Evolutionary conservation across 2,888 invertebrate genomes (phyloP).

Genomic region (Pristionchus mayeri): DNA sequence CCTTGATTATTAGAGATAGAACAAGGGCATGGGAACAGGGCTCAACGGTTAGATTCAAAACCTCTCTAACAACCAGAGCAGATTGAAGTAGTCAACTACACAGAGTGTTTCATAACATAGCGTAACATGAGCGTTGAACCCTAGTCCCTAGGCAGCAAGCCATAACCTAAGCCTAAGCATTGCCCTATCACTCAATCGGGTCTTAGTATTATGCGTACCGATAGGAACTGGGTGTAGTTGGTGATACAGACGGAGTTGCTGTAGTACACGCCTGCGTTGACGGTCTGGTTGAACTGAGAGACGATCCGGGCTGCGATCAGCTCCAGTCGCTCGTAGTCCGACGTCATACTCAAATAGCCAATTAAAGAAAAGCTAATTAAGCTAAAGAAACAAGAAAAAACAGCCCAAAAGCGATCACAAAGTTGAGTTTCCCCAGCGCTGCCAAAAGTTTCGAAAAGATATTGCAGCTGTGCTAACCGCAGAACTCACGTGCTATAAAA

Average conservation of each 20-base stretch:
- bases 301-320: background rate
- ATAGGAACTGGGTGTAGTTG: background rate
- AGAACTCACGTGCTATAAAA: no score
- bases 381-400: background rate
- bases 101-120: background rate
- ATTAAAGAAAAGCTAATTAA: background rate
- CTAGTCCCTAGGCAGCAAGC: background rate
- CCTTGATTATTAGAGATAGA: no score
- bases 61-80: background rate
- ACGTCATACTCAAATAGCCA: background rate
- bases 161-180: background rate
- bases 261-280: background rate
- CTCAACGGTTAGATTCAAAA: background rate
- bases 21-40: no score
- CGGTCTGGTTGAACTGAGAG: background rate
- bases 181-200: background rate
- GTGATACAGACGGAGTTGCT: background rate
- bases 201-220: background rate
- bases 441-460: background rate
- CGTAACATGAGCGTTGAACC: background rate
- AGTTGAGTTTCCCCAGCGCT: background rate
- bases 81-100: background rate
- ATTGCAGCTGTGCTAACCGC: no score
- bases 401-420: background rate
- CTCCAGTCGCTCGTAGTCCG: conserved; percentile 14